phyloP scores from a whole-genome alignment of 2,113 vertebrate species.

The Xenus cinereus region DNA sequence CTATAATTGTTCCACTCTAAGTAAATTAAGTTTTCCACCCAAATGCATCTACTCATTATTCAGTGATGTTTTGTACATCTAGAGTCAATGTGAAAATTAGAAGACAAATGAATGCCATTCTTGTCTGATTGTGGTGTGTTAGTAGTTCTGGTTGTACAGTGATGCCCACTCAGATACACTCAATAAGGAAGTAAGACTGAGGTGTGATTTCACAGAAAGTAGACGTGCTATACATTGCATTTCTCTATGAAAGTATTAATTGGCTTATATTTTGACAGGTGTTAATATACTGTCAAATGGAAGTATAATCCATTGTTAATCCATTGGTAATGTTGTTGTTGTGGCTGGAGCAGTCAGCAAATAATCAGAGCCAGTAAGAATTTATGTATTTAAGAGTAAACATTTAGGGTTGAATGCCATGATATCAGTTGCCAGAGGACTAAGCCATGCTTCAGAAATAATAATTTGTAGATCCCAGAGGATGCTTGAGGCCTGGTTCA shows the following conservation, averaged over 20 bases:
- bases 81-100: background rate
- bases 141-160: background rate
- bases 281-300: background rate
- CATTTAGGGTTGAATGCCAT: accelerated
- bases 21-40: background rate
- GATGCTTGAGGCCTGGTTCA: background rate
- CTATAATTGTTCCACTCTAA: background rate
- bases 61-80: background rate
- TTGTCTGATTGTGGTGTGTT: background rate
- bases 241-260: background rate
- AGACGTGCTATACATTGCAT: background rate
- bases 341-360: background rate
- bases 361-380: background rate
- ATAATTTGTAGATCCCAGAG: background rate
- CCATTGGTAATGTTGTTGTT: background rate
- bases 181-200: background rate
- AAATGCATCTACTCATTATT: background rate
- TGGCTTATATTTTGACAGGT: background rate
- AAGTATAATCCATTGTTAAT: too few relatives aligned
- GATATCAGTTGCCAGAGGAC: background rate
- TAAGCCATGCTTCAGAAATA: background rate
- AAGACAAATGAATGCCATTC: background rate
- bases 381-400: background rate
- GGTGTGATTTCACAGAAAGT: background rate
- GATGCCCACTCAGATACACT: background rate